A percentile compares a stretch with the other conserved stretches of the same genome.
These are phyloP conservation scores for fruit fly (Drosophila melanogaster) DNA, from an alignment of 1,140 invertebrate genomes.

Conservation along the genomic window DNA sequence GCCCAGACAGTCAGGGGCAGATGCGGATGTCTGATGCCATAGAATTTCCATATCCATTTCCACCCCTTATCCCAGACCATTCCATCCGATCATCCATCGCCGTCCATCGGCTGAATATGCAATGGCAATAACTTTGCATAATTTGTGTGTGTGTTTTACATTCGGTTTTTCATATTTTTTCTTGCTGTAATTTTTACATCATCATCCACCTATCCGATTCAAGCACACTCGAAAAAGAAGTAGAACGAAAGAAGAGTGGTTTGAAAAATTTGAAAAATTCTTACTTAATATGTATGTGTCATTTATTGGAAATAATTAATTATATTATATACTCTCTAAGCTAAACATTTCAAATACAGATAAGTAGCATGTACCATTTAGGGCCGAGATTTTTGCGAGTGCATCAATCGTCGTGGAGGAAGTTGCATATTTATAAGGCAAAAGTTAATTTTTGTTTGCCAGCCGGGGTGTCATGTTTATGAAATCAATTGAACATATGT, in stretches of 20 bases:
- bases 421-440: constrained; percentile 80
- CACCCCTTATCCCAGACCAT: constrained; percentile 6
- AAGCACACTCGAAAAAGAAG: background rate
- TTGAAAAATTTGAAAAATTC: background rate
- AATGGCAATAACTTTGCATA: constrained; percentile 68
- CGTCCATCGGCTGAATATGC: constrained; percentile 42
- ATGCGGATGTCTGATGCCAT: constrained; percentile 68
- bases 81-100: constrained; percentile 14
- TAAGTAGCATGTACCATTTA: background rate
- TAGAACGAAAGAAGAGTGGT: background rate
- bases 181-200: constrained; percentile 61
- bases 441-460: constrained; percentile 52
- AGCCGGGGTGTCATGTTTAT: constrained; percentile 73
- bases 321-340: no score
- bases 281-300: no score
- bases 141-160: constrained; percentile 69
- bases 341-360: no score
- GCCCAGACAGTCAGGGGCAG: constrained; percentile 51
- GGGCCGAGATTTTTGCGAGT: background rate
- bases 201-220: constrained; percentile 45
- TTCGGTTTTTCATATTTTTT: constrained; percentile 50
- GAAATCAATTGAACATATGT: constrained; percentile 82
- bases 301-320: no score
- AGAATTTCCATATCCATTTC: constrained; percentile 34
- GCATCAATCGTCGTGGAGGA: constrained; percentile 66